A percentile compares a stretch with the other conserved stretches of the same genome.
Conservation (phyloP, 2,113 vertebrate species). For the Rhinoderma darwinii region DNA sequence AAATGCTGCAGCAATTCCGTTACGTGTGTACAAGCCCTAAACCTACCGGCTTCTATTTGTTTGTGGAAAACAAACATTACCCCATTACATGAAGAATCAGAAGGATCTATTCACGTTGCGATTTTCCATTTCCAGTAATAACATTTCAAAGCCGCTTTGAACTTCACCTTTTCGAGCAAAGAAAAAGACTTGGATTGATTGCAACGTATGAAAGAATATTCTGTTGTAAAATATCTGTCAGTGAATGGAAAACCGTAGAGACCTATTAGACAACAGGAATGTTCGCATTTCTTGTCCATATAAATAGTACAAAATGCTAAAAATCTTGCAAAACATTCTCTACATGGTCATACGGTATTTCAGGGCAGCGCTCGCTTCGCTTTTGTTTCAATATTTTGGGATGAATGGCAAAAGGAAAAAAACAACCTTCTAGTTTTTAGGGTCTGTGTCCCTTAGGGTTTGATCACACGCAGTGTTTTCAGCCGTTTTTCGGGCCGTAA, state of each 20-base stretch:
- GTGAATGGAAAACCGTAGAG: neutral
- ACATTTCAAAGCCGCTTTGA: slow-evolving; percentile 27
- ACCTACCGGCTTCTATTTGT: neutral
- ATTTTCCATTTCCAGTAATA: neutral
- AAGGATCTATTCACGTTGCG: neutral
- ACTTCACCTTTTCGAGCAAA: neutral
- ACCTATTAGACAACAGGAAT: neutral
- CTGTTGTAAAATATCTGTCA: neutral
- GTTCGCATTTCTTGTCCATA: neutral
- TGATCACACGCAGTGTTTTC: no score
- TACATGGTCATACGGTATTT: no score
- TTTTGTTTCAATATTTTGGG: no score
- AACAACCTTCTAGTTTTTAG: no score
- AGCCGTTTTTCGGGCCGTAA: no score
- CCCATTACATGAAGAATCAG: neutral
- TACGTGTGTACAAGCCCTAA: neutral
- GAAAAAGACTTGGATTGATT: neutral
- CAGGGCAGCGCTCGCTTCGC: no score
- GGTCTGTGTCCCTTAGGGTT: no score
- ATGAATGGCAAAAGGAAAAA: no score
- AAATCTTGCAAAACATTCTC: no score
- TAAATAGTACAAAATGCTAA: neutral
- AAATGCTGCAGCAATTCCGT: no score
- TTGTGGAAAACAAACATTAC: neutral
- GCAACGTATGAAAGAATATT: neutral